Evolutionary conservation across 1,140 invertebrate species (phyloP).

Genomic region (Polypedilum pembai): DNA sequence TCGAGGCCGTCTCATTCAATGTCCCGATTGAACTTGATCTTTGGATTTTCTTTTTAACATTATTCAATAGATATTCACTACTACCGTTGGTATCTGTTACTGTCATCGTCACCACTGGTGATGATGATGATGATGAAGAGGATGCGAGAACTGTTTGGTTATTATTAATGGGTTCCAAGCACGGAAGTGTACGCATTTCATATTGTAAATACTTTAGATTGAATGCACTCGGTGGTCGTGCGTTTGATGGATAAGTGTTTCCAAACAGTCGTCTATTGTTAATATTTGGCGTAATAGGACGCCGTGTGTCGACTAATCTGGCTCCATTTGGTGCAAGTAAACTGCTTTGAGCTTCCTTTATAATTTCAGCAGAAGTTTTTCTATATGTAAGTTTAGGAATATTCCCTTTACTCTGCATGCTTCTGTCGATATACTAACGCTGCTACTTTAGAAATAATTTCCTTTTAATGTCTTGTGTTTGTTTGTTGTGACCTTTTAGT

Average conservation of each 20-base stretch:
- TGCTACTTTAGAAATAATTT: not conserved
- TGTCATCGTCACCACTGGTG: too few relatives aligned
- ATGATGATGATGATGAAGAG: too few relatives aligned
- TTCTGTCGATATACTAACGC: not conserved
- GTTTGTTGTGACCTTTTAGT: not conserved
- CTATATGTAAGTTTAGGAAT: not conserved
- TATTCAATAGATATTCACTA: not conserved
- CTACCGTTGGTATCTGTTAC: too few relatives aligned
- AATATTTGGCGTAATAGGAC: slow-evolving; percentile 73
- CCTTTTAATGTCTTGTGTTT: slow-evolving; percentile 15
- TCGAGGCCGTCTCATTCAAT: not conserved
- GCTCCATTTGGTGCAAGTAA: slow-evolving; percentile 35
- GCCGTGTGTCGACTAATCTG: slow-evolving; percentile 57
- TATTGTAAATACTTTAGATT: slow-evolving; percentile 47
- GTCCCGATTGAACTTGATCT: slow-evolving; percentile 30
- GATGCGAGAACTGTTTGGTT: not conserved
- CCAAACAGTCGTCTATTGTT: slow-evolving; percentile 64
- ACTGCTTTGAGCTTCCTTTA: slow-evolving; percentile 26
- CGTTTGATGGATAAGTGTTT: slow-evolving; percentile 45
- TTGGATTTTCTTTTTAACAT: not conserved
- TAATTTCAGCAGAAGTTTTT: slow-evolving; percentile 28
- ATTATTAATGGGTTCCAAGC: slow-evolving; percentile 32
- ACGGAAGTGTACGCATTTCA: slow-evolving; percentile 32
- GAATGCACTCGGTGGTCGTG: slow-evolving; percentile 68
- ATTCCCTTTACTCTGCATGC: not conserved